These are phyloP conservation scores for Heteromormyrus szaboi DNA, from an alignment of 2,797 vertebrate genomes.

Conservation along the genomic window DNA sequence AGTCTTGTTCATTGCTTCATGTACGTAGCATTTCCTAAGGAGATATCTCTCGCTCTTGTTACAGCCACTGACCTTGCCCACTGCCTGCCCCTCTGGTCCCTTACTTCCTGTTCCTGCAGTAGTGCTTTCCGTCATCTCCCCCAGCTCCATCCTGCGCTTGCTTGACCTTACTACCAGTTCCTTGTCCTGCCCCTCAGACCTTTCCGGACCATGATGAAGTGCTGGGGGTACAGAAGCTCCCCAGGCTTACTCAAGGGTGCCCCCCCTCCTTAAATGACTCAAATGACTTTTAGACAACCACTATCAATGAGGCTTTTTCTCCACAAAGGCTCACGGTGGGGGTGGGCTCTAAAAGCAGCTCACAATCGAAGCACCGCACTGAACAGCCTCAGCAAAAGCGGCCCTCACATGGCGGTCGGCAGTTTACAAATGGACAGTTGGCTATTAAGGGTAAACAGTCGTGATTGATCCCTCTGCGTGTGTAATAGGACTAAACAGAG, in stretches of 20 bases:
- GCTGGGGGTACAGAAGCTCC: not conserved
- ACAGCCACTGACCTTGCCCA: not conserved
- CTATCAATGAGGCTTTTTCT: not conserved
- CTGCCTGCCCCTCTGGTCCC: not conserved
- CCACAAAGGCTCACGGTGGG: not conserved
- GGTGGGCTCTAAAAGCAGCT: not conserved
- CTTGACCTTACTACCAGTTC: not conserved
- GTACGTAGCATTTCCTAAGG: not conserved
- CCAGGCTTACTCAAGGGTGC: not conserved
- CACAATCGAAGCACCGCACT: not conserved
- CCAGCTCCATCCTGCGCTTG: not conserved
- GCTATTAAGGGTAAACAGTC: not conserved
- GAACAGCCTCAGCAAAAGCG: not conserved
- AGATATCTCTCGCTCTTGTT: not conserved
- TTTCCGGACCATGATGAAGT: not conserved
- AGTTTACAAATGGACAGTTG: not conserved
- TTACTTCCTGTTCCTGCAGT: not conserved
- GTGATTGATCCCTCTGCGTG: not conserved
- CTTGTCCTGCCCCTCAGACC: not conserved
- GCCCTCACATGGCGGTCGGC: not conserved
- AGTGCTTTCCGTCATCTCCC: not conserved
- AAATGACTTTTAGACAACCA: not conserved
- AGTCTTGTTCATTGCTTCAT: not conserved
- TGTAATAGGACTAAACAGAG: slow-evolving; percentile 1
- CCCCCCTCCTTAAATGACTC: not conserved